Conservation (phyloP, 2,888 invertebrate genomes). For the Synanthedon tipuliformis region DNA sequence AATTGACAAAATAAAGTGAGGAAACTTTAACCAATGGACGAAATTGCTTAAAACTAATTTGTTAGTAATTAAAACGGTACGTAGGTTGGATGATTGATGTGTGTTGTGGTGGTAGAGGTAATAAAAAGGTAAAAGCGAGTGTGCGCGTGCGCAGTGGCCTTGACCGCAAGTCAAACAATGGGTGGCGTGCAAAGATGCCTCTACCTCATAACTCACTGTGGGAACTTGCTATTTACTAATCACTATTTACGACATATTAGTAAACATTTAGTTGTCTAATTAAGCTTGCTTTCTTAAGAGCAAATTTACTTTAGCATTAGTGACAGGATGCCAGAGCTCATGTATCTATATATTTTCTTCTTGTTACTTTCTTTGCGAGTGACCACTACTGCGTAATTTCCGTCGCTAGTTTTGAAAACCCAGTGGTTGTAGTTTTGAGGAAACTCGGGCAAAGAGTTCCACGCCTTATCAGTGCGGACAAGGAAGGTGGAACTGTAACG, state of each 20-base stretch:
- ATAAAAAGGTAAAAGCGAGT: constrained; percentile 14
- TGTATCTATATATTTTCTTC: no score
- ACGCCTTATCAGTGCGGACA: no score
- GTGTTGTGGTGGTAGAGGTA: background rate
- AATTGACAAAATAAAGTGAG: background rate
- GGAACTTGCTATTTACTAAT: constrained; percentile 27
- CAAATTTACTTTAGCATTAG: no score
- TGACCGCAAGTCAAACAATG: constrained; percentile 39
- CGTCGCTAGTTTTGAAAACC: no score
- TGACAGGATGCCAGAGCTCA: no score
- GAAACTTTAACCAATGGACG: background rate
- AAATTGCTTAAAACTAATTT: constrained; percentile 1
- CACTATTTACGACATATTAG: constrained; percentile 24
- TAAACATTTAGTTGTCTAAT: constrained; percentile 2
- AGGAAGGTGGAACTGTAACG: no score
- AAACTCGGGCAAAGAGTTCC: no score
- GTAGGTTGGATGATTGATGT: background rate
- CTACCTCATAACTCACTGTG: constrained; percentile 27
- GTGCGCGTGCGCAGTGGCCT: constrained; percentile 21
- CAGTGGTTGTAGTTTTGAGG: no score
- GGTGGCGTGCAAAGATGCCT: constrained; percentile 23
- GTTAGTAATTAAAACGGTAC: background rate
- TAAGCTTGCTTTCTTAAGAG: no score
- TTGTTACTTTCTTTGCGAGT: no score
- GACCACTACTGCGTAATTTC: no score